Conservation (phyloP, 2,113 vertebrate genomes). For the Falco punctatus region DNA sequence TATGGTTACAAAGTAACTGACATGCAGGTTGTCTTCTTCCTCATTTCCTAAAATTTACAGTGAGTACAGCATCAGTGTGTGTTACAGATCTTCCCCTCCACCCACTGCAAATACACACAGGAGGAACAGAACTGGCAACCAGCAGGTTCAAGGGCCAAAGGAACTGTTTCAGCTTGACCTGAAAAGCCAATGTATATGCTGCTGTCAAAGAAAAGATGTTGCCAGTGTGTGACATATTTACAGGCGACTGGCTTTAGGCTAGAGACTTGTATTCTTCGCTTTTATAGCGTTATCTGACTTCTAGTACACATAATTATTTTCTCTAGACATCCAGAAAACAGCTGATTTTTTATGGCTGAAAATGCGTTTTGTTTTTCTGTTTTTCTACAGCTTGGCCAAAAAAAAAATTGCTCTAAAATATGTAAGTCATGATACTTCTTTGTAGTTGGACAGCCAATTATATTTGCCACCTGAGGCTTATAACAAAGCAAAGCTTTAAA, state of each 20-base stretch:
- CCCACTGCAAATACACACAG: rapidly evolving
- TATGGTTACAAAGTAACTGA: background rate
- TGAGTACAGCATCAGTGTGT: background rate
- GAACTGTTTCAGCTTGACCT: background rate
- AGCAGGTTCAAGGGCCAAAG: background rate
- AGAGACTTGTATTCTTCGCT: background rate
- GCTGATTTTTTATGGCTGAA: background rate
- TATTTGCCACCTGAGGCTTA: background rate
- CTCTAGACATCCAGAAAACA: background rate
- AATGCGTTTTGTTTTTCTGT: background rate
- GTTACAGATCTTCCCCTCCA: background rate
- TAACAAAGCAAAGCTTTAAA: background rate
- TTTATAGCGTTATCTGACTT: background rate
- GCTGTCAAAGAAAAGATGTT: background rate
- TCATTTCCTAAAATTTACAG: background rate
- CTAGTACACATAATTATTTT: background rate
- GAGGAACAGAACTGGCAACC: background rate
- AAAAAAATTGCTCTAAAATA: background rate
- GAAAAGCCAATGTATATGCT: background rate
- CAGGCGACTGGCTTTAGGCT: background rate
- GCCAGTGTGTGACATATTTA: background rate
- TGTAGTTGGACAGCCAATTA: background rate
- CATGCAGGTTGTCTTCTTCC: background rate
- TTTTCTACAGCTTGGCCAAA: background rate
- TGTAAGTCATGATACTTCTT: background rate